Percentiles rank a stretch among this genome's conserved stretches.
phyloP scores from a whole-genome alignment of 2,113 vertebrate genomes.

The Mesocricetus auratus region DNA sequence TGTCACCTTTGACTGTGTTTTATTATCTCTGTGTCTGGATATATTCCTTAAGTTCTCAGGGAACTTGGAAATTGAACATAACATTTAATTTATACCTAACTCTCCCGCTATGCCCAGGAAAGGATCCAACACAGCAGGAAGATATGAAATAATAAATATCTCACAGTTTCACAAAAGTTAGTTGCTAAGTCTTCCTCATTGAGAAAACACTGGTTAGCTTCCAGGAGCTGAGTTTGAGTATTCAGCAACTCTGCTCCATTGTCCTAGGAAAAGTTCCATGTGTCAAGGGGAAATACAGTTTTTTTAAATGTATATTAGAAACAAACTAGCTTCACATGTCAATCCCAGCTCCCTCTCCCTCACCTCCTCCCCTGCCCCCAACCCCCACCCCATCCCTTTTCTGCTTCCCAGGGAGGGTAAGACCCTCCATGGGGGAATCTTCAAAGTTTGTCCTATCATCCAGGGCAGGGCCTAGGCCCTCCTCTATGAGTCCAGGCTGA shows the following conservation, averaged over 20 bases:
- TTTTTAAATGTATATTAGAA: not conserved
- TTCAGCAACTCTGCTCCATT: not conserved
- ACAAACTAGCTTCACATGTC: too few relatives aligned
- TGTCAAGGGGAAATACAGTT: not conserved
- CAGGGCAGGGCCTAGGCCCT: too few relatives aligned
- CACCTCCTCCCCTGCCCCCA: too few relatives aligned
- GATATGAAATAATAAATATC: conserved; percentile 29
- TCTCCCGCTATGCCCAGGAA: not conserved
- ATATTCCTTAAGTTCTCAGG: not conserved
- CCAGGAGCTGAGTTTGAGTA: not conserved
- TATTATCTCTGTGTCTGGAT: not conserved
- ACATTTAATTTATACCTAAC: not conserved
- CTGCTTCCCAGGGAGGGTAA: too few relatives aligned
- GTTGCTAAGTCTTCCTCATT: not conserved
- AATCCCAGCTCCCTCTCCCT: too few relatives aligned
- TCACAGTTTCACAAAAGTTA: conserved; percentile 1
- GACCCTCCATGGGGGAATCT: too few relatives aligned
- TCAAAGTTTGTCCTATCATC: too few relatives aligned
- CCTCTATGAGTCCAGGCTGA: too few relatives aligned
- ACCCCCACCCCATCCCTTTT: too few relatives aligned
- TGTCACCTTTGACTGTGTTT: not conserved
- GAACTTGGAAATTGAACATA: not conserved
- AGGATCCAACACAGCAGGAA: not conserved
- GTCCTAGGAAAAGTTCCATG: not conserved
- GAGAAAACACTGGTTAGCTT: not conserved